Evolutionary conservation across 1,140 invertebrate genomes (phyloP).

Genomic region (Teleopsis dalmanni): DNA sequence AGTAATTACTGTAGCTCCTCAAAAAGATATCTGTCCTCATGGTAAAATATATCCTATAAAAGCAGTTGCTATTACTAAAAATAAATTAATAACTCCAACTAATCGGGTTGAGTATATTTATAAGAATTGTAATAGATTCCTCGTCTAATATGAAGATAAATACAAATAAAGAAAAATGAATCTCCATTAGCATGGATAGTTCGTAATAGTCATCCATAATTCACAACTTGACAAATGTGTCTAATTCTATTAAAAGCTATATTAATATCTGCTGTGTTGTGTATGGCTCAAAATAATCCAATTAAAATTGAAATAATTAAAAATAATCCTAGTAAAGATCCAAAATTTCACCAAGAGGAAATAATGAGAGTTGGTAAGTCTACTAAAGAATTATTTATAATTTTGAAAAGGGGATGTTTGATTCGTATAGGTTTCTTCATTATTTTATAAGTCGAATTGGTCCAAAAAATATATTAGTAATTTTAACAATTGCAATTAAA

Average conservation of each 20-base stretch:
- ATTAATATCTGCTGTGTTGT: conserved; percentile 50
- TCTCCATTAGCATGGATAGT: not conserved
- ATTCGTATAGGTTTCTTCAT: no score
- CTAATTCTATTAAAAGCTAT: conserved; percentile 50
- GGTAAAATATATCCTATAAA: conserved; percentile 64
- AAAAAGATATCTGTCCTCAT: conserved; percentile 67
- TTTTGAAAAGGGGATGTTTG: no score
- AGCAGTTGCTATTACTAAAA: conserved; percentile 55
- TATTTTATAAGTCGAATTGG: no score
- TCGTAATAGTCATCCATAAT: not conserved
- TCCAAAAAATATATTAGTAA: no score
- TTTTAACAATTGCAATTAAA: no score
- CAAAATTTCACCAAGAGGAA: conserved; percentile 49
- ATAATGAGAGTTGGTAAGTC: conserved; percentile 50
- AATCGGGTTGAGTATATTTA: conserved; percentile 50
- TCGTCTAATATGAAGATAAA: conserved; percentile 49
- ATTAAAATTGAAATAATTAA: conserved; percentile 55
- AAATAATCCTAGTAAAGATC: conserved; percentile 52
- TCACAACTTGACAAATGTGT: conserved; percentile 2
- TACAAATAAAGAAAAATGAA: conserved; percentile 20
- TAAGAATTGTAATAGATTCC: conserved; percentile 52
- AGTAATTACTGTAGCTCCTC: conserved; percentile 65
- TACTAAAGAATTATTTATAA: conserved; percentile 49
- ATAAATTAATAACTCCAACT: conserved; percentile 51
- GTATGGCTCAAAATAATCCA: conserved; percentile 54